Base-by-base conservation (phyloP, 1,140 invertebrate genomes). In the Prorops nasuta region DNA sequence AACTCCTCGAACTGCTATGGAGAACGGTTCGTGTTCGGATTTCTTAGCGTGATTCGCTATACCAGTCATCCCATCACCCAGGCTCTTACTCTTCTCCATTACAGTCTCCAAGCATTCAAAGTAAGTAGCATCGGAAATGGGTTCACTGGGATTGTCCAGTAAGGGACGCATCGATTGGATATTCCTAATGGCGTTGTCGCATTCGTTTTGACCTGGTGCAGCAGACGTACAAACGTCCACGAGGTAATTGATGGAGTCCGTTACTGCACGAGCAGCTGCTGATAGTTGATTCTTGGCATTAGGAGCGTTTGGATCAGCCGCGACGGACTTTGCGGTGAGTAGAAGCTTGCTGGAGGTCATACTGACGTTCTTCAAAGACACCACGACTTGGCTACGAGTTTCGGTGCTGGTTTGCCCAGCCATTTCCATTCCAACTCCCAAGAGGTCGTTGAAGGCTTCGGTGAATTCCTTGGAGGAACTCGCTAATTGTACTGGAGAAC, bases 71-170 rank as follows among this genome's bases (percentile, higher is more conserved):
- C 91, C 91, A 55, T 95, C 92, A 32, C 93, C 90, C 16, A 92
- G 74, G 28, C 82, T 84, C 75, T 94, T 93, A 46, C 94, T 96
- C 69, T 94, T 91, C n/a, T 94, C 91, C 60, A 97, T 95, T 4
- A 98, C 92, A 12, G 84, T 84, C 64, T 98, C 94, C 16, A 98
- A 82, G 63, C 94, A 97, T 60, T 96, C 94, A 74, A 94, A 98
- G 77, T 98, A 98, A 1, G 89, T 88, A 38, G 85, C 83, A 57
- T 94, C 91, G 65, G 84, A 95, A 44, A 98, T 81, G 0, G 95
- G 92, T 70, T 97, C 90, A 43, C 82, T 85, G 1, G 94, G 91
- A 74, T 93, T 88, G 51, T 94, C 88, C 19, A 98, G 76, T 28
- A 96, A 78, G 3, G 88, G 86, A 14, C 85, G 82, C 76, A 92